A percentile compares a stretch with the other conserved stretches of the same genome.
Conservation (phyloP, 2,888 invertebrate genomes). For the Onthophagus sagittarius region DNA sequence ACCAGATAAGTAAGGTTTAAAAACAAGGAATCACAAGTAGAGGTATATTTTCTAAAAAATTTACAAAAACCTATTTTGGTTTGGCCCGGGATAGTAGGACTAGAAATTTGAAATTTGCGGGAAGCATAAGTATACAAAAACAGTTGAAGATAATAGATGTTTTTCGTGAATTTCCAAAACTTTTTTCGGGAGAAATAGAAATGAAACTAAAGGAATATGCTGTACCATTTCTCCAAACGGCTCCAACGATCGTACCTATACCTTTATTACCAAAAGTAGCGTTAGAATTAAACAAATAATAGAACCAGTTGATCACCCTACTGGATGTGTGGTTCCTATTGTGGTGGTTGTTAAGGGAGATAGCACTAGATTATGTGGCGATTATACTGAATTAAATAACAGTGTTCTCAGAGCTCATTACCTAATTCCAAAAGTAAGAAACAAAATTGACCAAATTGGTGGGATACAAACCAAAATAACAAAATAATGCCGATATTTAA, state of each 20-base stretch:
- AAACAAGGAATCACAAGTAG: too few species aligned
- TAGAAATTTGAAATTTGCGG: background rate
- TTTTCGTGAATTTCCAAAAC: background rate
- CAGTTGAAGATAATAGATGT: too few species aligned
- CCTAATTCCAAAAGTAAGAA: constrained; percentile 34
- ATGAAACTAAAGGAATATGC: constrained; percentile 9
- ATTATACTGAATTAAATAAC: constrained; percentile 28
- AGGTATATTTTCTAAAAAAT: too few species aligned
- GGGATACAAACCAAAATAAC: too few species aligned
- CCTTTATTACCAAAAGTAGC: constrained; percentile 28
- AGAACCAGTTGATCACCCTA: constrained; percentile 23
- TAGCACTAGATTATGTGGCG: too few species aligned
- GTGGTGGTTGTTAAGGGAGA: too few species aligned
- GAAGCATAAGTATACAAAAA: background rate
- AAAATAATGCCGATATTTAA: too few species aligned
- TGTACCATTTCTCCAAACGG: constrained; percentile 24
- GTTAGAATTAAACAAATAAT: constrained; percentile 25
- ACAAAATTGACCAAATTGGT: constrained; percentile 28
- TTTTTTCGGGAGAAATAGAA: background rate
- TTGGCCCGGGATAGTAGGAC: background rate
- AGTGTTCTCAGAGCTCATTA: constrained; percentile 27
- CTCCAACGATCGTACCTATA: constrained; percentile 26
- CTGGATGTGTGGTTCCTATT: constrained; percentile 24
- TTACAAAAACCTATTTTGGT: background rate
- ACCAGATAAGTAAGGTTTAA: too few species aligned